Evolutionary conservation across 1,140 invertebrate species (phyloP).

Genomic region (Bombus breviceps): DNA sequence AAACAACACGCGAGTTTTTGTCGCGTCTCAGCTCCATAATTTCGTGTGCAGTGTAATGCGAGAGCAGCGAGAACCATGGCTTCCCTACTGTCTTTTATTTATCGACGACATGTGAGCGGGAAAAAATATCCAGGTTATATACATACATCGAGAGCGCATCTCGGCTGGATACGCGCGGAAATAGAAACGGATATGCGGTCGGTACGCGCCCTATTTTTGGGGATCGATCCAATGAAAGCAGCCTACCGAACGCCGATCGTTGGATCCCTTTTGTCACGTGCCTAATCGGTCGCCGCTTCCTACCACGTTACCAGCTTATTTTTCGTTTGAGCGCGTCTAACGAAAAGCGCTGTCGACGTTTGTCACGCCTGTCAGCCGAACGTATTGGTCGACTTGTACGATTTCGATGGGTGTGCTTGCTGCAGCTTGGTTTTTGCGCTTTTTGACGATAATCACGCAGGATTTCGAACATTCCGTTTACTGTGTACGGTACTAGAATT

Average conservation of each 20-base stretch:
- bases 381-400: neutral
- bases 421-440: too few relatives aligned
- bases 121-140: conserved; percentile 60
- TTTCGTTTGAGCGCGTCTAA: neutral
- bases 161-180: conserved; percentile 53
- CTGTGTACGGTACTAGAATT: too few relatives aligned
- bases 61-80: neutral
- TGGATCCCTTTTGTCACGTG: conserved; percentile 29
- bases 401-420: neutral
- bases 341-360: neutral
- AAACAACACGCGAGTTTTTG: neutral
- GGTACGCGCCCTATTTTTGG: conserved; percentile 60
- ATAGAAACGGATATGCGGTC: conserved; percentile 67
- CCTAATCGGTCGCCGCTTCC: conserved; percentile 49
- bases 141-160: conserved; percentile 30
- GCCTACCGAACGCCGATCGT: conserved; percentile 15
- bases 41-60: conserved; percentile 28
- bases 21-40: conserved; percentile 19
- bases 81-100: conserved; percentile 59
- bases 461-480: too few relatives aligned
- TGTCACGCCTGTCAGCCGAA: neutral
- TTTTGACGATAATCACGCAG: too few relatives aligned
- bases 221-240: conserved; percentile 47
- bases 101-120: conserved; percentile 62
- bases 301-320: neutral